phyloP scores from a whole-genome alignment of 2,888 invertebrate species.

The Parthenolecanium corni region DNA sequence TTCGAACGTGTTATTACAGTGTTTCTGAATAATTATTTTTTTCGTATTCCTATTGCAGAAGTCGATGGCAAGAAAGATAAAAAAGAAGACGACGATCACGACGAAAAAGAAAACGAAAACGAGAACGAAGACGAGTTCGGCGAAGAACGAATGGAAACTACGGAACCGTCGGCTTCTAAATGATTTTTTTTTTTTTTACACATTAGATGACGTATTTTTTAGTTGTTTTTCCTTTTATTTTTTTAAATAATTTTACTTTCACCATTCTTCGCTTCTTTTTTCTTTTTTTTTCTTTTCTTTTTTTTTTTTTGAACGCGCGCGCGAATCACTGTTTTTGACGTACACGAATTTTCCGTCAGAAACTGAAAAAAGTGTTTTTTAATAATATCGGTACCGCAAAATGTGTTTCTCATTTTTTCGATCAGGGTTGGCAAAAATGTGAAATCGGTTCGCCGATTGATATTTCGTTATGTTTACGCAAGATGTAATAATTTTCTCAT shows the following conservation, averaged over 20 bases:
- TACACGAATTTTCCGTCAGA: too few species aligned
- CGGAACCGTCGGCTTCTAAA: neutral
- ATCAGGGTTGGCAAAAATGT: neutral
- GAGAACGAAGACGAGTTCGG: neutral
- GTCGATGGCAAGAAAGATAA: slow-evolving; percentile 48
- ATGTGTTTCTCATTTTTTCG: neutral
- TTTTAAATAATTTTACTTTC: slow-evolving; percentile 5
- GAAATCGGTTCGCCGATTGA: neutral
- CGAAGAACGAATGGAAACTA: slow-evolving; percentile 18
- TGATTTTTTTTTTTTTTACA: neutral
- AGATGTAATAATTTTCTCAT: neutral
- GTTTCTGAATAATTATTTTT: neutral
- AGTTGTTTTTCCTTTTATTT: neutral
- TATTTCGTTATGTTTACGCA: neutral
- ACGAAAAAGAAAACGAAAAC: neutral
- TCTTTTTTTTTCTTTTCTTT: neutral
- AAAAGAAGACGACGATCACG: slow-evolving; percentile 40
- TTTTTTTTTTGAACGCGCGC: neutral
- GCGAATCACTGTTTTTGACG: neutral
- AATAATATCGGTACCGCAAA: neutral
- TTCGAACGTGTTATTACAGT: neutral
- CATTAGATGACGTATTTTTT: neutral
- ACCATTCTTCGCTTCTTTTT: neutral
- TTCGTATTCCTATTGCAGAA: slow-evolving; percentile 38
- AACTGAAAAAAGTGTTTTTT: too few species aligned